These are phyloP conservation scores for Prorops nasuta DNA, from an alignment of 1,140 invertebrate species.

Conservation along the genomic window DNA sequence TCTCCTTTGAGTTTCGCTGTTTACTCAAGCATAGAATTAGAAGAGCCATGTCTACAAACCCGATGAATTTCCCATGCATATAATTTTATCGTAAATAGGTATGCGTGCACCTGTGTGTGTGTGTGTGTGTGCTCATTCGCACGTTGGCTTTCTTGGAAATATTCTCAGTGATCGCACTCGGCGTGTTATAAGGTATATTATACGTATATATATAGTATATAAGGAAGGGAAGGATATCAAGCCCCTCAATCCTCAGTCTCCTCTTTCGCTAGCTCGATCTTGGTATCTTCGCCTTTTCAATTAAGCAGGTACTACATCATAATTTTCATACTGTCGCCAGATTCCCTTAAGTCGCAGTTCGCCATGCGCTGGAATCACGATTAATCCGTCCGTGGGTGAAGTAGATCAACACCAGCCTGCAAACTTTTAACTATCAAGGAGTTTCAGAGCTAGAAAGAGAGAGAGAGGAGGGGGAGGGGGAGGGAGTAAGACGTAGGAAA, in stretches of 20 bases:
- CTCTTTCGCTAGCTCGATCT: background rate
- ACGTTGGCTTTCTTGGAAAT: background rate
- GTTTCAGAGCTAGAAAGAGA: too few species aligned
- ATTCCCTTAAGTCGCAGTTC: conserved; percentile 23
- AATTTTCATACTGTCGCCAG: conserved; percentile 25
- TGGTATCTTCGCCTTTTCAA: conserved; percentile 22
- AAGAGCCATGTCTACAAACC: too few species aligned
- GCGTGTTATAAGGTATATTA: background rate
- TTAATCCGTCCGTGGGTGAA: conserved; percentile 29
- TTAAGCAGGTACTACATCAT: conserved; percentile 20
- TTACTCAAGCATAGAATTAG: too few species aligned
- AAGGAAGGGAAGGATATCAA: background rate
- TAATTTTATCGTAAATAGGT: too few species aligned
- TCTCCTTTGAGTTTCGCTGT: too few species aligned
- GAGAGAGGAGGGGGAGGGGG: too few species aligned
- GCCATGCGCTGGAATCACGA: conserved; percentile 27
- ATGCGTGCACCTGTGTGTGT: too few species aligned
- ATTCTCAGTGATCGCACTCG: background rate
- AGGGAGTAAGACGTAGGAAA: conserved; percentile 28
- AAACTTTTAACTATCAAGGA: conserved; percentile 33
- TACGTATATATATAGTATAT: background rate
- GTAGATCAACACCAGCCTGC: conserved; percentile 29
- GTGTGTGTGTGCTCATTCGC: too few species aligned
- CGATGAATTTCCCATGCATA: too few species aligned
- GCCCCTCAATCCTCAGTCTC: background rate